Base-by-base conservation (phyloP, 1,140 invertebrate species). In the Meloidogyne hapla region DNA sequence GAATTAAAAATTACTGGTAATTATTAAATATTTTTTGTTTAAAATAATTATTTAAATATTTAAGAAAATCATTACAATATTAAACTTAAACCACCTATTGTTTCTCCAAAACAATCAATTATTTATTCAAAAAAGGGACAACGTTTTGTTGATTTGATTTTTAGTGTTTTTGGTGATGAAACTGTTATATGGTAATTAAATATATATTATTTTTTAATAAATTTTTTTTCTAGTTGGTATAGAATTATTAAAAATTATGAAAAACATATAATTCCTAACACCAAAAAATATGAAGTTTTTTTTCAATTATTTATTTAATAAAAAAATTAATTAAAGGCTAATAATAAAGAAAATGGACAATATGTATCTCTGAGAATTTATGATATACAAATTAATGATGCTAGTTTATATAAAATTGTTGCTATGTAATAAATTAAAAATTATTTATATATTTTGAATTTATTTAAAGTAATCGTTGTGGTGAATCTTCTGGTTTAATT, bases 261-360 rank as follows among this genome's bases (percentile, higher is more conserved):
- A 63, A 21, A 63, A 63, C 71, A 64, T 15, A 73, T 73, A 42
- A 73, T 73, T 64, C 33, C 56, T 1, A 73, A 64, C 28, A 63
- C 42, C 13, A 73, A 73, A 63, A 73, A 73, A 73, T 73, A 73
- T 21, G 71, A 73, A 40, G 71, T 73, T 21, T 10, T 23, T 25
- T 21, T 61, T 61, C 9, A 23, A 56, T 42, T 18, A 25, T 18
- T 21, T 13, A 56, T n/a, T n/a, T n/a, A n/a, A n/a, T n/a, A n/a
- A n/a, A n/a, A n/a, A n/a, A n/a, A n/a, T n/a, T n/a, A n/a, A n/a
- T 21, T 18, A 33, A 33, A 73, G 71, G 64, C 56, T 5, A 40
- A 61, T 61, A 61, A 42, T 33, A 63, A 23, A 63, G 71, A 73
- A 18, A 73, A 73, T 64, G 71, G 71, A 5, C 61, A 73, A 64